A percentile compares a stretch with the other conserved stretches of the same genome.
Conservation (phyloP, 23 tunicate genomes). For the Ciona savignyi region DNA sequence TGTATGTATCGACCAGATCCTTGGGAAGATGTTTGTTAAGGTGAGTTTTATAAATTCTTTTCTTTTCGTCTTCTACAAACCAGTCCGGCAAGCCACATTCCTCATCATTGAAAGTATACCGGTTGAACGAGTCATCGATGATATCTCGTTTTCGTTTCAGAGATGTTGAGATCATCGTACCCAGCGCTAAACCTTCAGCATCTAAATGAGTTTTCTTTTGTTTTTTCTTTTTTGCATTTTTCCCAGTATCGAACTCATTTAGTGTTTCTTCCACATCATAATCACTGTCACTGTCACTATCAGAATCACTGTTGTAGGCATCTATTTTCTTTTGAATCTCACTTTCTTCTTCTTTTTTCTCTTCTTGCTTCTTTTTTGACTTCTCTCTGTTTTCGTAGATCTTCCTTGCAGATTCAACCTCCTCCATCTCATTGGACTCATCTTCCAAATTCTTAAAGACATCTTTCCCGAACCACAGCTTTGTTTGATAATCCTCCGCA, state of each 20-base stretch:
- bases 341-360: constrained; percentile 20
- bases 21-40: constrained; percentile 48
- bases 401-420: constrained; percentile 36
- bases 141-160: constrained; percentile 73
- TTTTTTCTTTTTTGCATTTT: neutral
- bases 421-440: constrained; percentile 37
- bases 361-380: neutral
- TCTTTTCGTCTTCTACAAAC: constrained; percentile 90
- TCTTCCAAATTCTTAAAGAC: constrained; percentile 53
- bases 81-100: constrained; percentile 77
- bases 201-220: constrained; percentile 16
- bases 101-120: constrained; percentile 83
- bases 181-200: constrained; percentile 83
- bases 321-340: constrained; percentile 15
- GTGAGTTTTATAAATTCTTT: constrained; percentile 13
- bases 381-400: constrained; percentile 21
- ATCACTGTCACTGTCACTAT: constrained; percentile 68
- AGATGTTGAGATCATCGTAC: constrained; percentile 78
- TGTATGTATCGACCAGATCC: constrained; percentile 40
- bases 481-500: constrained; percentile 29
- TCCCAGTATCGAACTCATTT: neutral
- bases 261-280: constrained; percentile 33
- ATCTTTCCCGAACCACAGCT: constrained; percentile 70
- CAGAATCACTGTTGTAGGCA: constrained; percentile 8
- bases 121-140: constrained; percentile 78